Base-by-base conservation (phyloP, 2,113 vertebrate genomes). In the Hoplias malabaricus region DNA sequence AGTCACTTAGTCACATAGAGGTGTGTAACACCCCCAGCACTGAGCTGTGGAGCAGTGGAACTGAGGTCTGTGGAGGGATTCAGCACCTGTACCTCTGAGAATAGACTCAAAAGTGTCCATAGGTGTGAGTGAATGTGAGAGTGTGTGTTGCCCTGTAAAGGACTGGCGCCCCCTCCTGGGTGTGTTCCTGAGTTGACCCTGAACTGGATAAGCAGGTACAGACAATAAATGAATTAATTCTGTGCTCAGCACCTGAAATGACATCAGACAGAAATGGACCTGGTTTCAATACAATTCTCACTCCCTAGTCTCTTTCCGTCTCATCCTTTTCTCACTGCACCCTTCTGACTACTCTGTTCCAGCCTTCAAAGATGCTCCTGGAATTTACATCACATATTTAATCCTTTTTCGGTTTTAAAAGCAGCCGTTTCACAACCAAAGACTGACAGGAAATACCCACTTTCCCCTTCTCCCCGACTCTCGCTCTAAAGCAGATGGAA, bases 361-460 rank as follows among this genome's bases (percentile, higher is more conserved):
- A 13, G 9, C 16, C 31, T 66, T 72, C 16, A 77, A 72, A 81
- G 61, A 59, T 33, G 42, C 53, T 81, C 54, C 43, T 77, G 75
- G 80, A 78, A 69, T 77, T 42, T 6, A 25, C 56, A 73, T 81
- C 75, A 43, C 53, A 53, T 36, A 73, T 72, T 43, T 68, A 42
- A 68, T 73, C 61, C 67, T 72, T 68, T 23, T 73, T 68, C 67
- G 46, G 56, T 36, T 66, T 62, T 50, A 4, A 67, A 69, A 57
- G 8, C 16, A 23, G 50, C 46, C 62, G 42, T 23, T 65, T 69
- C 69, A 4, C 23, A 66, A 62, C 36, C 62, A 38, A 53, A 62
- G 57, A 38, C 71, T 62, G 63, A 78, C 69, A 73, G 80, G 80
- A 81, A 77, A 77, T 73, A 78, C 57, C 57, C 62, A 42, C 69